Evolutionary conservation across 1,140 invertebrate genomes (phyloP), one percentile per base, ranked within the genome.

Genomic region (Ceratina australensis): DNA sequence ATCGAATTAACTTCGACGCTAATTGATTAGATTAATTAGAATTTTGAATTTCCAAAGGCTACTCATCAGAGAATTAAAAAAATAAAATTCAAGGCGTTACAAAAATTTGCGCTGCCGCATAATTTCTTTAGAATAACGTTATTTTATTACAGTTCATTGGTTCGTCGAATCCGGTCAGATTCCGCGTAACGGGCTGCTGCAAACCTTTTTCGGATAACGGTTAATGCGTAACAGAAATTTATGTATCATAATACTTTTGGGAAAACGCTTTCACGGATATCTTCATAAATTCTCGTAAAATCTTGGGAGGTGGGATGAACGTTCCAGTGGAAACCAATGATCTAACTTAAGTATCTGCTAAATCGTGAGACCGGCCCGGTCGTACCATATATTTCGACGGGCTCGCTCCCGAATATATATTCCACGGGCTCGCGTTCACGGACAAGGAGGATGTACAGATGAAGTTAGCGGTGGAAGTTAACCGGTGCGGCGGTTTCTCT

Each of bases 401-500:
- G 33, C 33, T 42, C 24, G 49, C 54, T 15, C 60, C n/a, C n/a
- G 26, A 54, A 73, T 49, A 73, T 49, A 73, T 54, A 10, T 42
- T 59, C 52, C 42, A 80, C 33, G 33, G 76, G 50, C 80, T 76
- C 50, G 60, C 67, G 56, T 42, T 42, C 42, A 59, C 26, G 69
- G 59, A 64, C 50, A 33, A 47, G 50, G 59, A 49, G 33, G 33
- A 42, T 64, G 75, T 78, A 61, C 52, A 60, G 67, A 61, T 57
- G 75, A 80, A 78, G 68, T 81, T 81, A 42, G 33, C 33, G 22
- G 67, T 0, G 61, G 16, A 81, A 72, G 54, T 81, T 80, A 69
- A 75, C 69, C 60, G 57, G 50, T 24, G 57, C 60, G 33, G 33
- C 33, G 33, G 33, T 42, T 42, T 42, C 33, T 42, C 33, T 42